These are phyloP conservation scores for Orestias chungarensis DNA, from an alignment of 2,797 vertebrate genomes.

Conservation along the genomic window DNA sequence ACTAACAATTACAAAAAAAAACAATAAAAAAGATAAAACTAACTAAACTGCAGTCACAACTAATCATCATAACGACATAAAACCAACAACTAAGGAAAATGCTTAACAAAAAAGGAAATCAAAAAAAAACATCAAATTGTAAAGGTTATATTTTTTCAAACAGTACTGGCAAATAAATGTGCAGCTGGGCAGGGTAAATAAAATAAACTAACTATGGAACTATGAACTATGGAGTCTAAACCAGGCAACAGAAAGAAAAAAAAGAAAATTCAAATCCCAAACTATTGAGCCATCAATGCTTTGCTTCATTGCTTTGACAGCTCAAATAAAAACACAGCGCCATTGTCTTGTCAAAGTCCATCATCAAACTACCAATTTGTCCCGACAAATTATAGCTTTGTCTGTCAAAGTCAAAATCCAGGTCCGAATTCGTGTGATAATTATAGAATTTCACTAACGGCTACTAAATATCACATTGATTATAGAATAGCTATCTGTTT, in stretches of 20 bases:
- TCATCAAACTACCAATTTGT: not conserved
- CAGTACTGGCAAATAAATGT: too few species aligned
- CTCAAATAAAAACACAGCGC: not conserved
- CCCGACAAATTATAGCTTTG: not conserved
- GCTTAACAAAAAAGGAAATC: too few species aligned
- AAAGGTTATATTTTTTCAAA: too few species aligned
- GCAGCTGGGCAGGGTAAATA: too few species aligned
- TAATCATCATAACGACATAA: too few species aligned
- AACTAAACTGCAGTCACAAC: too few species aligned
- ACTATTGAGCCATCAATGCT: not conserved
- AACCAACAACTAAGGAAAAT: too few species aligned
- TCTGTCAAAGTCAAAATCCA: slow-evolving; percentile 3
- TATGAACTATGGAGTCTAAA: not conserved
- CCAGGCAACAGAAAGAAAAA: not conserved
- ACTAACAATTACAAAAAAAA: too few species aligned
- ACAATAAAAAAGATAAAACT: too few species aligned
- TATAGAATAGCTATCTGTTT: not conserved
- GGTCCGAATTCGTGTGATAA: not conserved
- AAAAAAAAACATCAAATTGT: too few species aligned
- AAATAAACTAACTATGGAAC: too few species aligned
- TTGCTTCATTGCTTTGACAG: not conserved
- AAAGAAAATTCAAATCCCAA: not conserved
- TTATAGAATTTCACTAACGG: not conserved
- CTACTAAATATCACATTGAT: not conserved
- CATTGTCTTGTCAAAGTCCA: not conserved